Base-by-base conservation (phyloP, 2,797 vertebrate genomes). In the Bryconaethiops microstoma region DNA sequence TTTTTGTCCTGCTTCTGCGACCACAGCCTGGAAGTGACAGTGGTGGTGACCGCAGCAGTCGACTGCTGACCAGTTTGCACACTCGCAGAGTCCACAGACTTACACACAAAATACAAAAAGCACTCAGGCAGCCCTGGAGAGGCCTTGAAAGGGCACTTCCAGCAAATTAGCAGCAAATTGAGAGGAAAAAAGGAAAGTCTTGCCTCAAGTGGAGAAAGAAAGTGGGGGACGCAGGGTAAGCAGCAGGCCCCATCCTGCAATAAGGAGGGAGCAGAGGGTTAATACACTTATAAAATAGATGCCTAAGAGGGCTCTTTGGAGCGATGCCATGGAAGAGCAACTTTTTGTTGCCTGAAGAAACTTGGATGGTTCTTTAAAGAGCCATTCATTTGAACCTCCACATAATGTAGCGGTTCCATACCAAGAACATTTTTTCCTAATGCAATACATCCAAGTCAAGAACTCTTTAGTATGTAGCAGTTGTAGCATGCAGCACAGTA, bases 131-230 rank as follows among this genome's bases (percentile, higher is more conserved):
- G 74, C 74, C 72, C 76, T 71, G 42, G 21, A 73, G 82, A 57
- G 40, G 55, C 59, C 62, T 76, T 68, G 65, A 48, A 50, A 74
- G 73, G 68, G 63, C 72, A 68, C 60, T 64, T 80, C 57, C 64
- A 76, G 77, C 77, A 78, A 84, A 84, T 80, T 78, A 84, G 80
- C 77, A 68, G 59, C 79, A 83, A 84, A 82, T 80, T 79, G 77
- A 82, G 79, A 79, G 74, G 59, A 80, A 80, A 35, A 82, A 29
- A 63, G 10, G 81, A 83, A 87, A 79, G 82, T 83, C 67, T 86
- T 82, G 72, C 68, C 86, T 82, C 85, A 89, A 80, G 82, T 21
- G 25, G 48, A 13, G 12, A 59, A 74, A 70, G 62, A 45, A 21
- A 45, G 77, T 39, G 5, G 54, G 14, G 78, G 25, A 39, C 68